A percentile compares a stretch with the other conserved stretches of the same genome.
Evolutionary conservation across 2,113 vertebrate species (phyloP).

Genomic region (Scortum barcoo): DNA sequence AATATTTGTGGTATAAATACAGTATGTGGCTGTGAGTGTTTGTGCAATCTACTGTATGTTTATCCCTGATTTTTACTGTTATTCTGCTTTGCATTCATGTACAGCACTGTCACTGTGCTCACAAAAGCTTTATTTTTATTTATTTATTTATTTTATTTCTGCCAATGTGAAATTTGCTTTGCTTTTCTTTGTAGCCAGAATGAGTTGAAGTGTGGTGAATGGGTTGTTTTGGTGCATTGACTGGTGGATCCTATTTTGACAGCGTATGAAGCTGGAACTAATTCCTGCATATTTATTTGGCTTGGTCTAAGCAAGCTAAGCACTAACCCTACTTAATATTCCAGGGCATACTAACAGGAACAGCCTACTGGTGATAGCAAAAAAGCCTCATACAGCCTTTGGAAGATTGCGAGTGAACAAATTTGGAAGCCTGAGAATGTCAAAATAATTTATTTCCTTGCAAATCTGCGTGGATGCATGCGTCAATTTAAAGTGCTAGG

Average conservation of each 20-base stretch:
- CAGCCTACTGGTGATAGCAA: conserved; percentile 37
- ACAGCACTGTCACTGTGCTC: conserved; percentile 22
- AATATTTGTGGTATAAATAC: conserved; percentile 30
- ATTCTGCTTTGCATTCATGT: conserved; percentile 49
- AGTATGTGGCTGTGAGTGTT: conserved; percentile 15
- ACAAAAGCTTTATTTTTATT: no score
- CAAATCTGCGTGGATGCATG: conserved; percentile 26
- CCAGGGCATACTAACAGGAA: conserved; percentile 47
- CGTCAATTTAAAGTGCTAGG: conserved; percentile 27
- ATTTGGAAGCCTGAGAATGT: conserved; percentile 38
- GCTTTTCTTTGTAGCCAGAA: conserved; percentile 51
- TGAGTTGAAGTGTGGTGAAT: conserved; percentile 74
- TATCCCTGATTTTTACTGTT: conserved; percentile 33
- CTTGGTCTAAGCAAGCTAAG: conserved; percentile 69
- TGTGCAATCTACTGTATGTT: not conserved
- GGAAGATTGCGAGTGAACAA: conserved; percentile 48
- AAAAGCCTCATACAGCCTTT: conserved; percentile 47
- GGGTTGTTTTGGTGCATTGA: conserved; percentile 77
- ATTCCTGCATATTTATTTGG: conserved; percentile 83
- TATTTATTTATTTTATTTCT: conserved; percentile 62
- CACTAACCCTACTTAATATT: conserved; percentile 74
- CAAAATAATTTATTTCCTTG: conserved; percentile 57
- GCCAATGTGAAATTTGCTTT: conserved; percentile 71
- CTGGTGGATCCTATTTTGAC: conserved; percentile 74
- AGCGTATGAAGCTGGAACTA: conserved; percentile 75